These are phyloP conservation scores for Meghimatium bilineatum DNA, from an alignment of 2,888 invertebrate species.

Conservation along the genomic window DNA sequence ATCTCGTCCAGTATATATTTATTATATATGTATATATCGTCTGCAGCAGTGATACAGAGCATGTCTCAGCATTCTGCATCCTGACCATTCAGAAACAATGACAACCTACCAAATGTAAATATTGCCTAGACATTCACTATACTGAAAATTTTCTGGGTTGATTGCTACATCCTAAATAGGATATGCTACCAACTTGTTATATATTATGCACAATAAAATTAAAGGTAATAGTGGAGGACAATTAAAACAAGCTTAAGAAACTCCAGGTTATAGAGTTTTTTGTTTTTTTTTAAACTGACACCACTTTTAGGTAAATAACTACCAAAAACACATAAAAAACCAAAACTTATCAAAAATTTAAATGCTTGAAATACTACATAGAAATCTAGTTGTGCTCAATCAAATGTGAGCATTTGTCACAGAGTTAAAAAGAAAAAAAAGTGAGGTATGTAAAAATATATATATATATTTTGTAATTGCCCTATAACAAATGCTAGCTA, in stretches of 20 bases:
- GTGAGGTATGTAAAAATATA: neutral
- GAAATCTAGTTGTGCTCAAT: constrained; percentile 21
- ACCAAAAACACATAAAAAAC: neutral
- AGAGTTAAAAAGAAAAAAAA: neutral
- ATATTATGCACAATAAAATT: neutral
- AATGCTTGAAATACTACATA: constrained; percentile 26
- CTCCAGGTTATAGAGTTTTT: neutral
- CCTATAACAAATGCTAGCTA: constrained; percentile 38
- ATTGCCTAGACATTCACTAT: no score
- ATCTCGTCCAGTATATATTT: no score
- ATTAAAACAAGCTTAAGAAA: neutral
- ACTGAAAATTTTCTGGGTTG: no score
- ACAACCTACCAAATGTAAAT: no score
- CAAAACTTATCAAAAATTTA: neutral
- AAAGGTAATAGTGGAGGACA: neutral
- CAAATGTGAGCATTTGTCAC: constrained; percentile 27
- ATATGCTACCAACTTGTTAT: no score
- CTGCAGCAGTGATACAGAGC: no score
- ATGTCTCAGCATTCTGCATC: no score
- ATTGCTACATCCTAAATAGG: no score
- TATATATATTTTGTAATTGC: constrained; percentile 16
- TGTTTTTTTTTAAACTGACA: neutral
- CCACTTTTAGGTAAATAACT: neutral
- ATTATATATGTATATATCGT: no score
- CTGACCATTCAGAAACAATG: no score